Evolutionary conservation across 1,140 invertebrate genomes (phyloP), one percentile per base, ranked within the genome.

Genomic region (Lepidostoma basale): DNA sequence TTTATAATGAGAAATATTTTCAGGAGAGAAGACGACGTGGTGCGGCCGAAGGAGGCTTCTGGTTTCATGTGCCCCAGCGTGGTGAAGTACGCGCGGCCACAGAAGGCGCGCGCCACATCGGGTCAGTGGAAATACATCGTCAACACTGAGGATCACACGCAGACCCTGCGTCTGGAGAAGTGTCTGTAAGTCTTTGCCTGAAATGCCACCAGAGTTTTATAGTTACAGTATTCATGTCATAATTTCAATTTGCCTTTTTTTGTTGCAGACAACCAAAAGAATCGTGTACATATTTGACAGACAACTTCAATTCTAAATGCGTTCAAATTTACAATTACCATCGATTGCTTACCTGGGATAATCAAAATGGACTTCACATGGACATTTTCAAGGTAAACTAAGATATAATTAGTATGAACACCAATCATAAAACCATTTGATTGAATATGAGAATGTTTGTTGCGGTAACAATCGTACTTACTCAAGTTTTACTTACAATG

Each of bases 61-160:
- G 89, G 89, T 12, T 91, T 87, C 76, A 89, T 94, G 76, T 94
- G 93, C 76, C 89, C 90, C 1, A 92, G 90, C n/a, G 88, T 89
- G 33, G 88, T 94, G n/a, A 90, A 90, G 69, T 93, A 93, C 74
- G 92, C 90, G 0, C 82, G 90, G 33, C 92, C 92, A 0, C 92
- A 94, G 77, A 85, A 92, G 69, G 93, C 92, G 0, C 85, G 89
- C 68, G 91, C 91, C 2, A 92, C 90, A 22, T 90, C 88, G 14
- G 92, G 92, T 0, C 84, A 89, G 67, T 94, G 93, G 93, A 94
- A 94, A 74, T 94, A 90, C 73, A 92, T 95, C 67, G 92, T 95
- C 40, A 95, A 95, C 71, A 92, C 92, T 0, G 91, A 88, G 0
- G 90, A 93, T 62, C 92, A 94, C 74, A 93, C 92, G 1, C 93